These are phyloP conservation scores for Tenrec ecaudatus DNA, from an alignment of 2,113 vertebrate genomes.

Conservation along the genomic window DNA sequence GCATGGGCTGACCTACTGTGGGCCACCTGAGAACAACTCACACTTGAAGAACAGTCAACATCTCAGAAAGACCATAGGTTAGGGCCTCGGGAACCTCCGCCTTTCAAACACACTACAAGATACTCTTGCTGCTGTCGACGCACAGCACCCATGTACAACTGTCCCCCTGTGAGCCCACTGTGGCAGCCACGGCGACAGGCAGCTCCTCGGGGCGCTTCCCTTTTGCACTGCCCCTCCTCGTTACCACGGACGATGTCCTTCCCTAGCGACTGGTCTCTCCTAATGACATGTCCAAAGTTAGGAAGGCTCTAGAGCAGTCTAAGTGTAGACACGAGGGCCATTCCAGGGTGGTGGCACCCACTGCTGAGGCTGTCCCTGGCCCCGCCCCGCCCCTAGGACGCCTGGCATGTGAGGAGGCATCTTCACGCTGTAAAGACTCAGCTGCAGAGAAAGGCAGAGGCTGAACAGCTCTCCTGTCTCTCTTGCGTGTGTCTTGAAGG, in stretches of 20 bases:
- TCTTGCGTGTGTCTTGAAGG: neutral
- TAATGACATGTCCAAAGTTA: no score
- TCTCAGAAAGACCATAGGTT: neutral
- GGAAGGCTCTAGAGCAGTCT: no score
- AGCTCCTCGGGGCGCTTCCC: no score
- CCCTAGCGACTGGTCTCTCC: no score
- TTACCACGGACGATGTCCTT: no score
- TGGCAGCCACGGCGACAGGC: no score
- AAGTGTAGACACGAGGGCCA: neutral
- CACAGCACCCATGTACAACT: no score
- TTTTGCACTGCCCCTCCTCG: no score
- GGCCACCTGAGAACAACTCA: accelerated
- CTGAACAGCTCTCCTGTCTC: neutral
- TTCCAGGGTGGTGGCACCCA: neutral
- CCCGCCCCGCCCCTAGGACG: neutral
- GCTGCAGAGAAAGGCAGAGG: neutral
- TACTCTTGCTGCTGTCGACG: no score
- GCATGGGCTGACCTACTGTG: neutral
- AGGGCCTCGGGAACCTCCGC: neutral
- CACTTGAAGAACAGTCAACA: neutral
- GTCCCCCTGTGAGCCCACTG: no score
- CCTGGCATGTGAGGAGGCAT: neutral
- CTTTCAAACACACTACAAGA: neutral
- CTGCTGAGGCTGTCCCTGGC: neutral
- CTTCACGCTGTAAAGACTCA: neutral